A percentile compares a stretch with the other conserved stretches of the same genome.
Evolutionary conservation across 35 echinoderm and acorn worm genomes (phyloP).

Genomic region (Lytechinus variegatus): DNA sequence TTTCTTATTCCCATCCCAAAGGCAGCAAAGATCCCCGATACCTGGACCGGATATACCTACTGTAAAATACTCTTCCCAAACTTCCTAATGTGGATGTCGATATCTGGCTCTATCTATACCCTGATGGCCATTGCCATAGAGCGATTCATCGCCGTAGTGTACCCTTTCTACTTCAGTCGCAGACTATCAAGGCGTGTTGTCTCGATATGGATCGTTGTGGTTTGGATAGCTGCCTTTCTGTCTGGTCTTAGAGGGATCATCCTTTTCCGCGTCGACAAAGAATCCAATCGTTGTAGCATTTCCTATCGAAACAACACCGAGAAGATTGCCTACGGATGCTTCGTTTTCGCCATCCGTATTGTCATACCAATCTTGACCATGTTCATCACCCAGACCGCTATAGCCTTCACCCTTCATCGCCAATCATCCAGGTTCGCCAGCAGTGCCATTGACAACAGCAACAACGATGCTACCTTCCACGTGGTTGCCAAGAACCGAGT

Average conservation of each 20-base stretch:
- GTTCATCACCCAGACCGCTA: not conserved
- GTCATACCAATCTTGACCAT: not conserved
- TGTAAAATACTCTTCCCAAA: constrained; percentile 1
- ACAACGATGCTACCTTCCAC: not conserved
- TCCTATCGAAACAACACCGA: not conserved
- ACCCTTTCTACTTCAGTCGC: constrained; percentile 17
- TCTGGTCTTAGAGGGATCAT: not conserved
- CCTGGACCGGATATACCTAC: constrained; percentile 5
- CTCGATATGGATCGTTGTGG: not conserved
- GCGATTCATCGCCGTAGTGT: not conserved
- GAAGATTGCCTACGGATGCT: not conserved
- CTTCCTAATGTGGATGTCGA: not conserved
- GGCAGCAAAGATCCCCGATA: not conserved
- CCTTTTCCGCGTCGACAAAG: not conserved
- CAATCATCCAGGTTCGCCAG: not conserved
- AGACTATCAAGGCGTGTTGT: not conserved
- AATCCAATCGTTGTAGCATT: not conserved
- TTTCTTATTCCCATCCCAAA: not conserved
- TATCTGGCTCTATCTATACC: not conserved
- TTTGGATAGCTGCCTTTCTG: not conserved
- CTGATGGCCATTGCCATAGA: constrained; percentile 13
- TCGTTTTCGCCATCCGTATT: not conserved
- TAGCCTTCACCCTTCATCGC: not conserved
- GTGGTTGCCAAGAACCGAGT: constrained; percentile 6
- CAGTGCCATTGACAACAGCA: not conserved